Percentiles rank a stretch among this genome's conserved stretches.
These are phyloP conservation scores for Pao palembangensis DNA, from an alignment of 2,113 vertebrate species.

Conservation along the genomic window DNA sequence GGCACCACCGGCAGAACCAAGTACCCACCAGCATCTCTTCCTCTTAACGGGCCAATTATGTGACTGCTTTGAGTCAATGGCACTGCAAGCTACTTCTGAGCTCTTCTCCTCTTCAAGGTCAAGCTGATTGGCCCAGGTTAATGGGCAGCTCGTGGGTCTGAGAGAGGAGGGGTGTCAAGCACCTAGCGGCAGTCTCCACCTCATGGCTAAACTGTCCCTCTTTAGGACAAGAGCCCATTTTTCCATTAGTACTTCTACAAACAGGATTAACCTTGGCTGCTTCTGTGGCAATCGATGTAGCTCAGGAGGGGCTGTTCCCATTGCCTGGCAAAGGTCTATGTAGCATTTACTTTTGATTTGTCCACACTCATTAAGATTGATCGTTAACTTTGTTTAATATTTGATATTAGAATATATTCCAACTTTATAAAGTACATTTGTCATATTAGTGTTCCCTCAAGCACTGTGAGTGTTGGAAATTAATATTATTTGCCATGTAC, in stretches of 20 bases:
- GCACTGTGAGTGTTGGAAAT: no score
- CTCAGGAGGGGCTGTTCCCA: conserved; percentile 12
- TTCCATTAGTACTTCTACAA: conserved; percentile 59
- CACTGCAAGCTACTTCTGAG: conserved; percentile 55
- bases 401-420: no score
- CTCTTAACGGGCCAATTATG: conserved; percentile 75
- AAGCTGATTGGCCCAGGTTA: conserved; percentile 77
- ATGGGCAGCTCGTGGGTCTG: conserved; percentile 70
- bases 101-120: conserved; percentile 74
- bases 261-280: conserved; percentile 72
- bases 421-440: no score
- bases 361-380: no score
- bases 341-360: not conserved
- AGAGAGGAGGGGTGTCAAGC: conserved; percentile 71
- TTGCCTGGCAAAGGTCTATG: not conserved
- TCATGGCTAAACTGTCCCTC: conserved; percentile 72
- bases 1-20: conserved; percentile 20
- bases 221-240: conserved; percentile 70
- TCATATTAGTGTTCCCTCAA: no score
- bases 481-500: not conserved
- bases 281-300: conserved; percentile 3
- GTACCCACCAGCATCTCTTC: conserved; percentile 29
- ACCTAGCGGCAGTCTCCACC: conserved; percentile 69
- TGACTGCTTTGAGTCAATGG: conserved; percentile 70
- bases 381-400: no score